These are phyloP conservation scores for Pterocles orientalis DNA, from an alignment of 2,113 vertebrate species.

Conservation along the genomic window DNA sequence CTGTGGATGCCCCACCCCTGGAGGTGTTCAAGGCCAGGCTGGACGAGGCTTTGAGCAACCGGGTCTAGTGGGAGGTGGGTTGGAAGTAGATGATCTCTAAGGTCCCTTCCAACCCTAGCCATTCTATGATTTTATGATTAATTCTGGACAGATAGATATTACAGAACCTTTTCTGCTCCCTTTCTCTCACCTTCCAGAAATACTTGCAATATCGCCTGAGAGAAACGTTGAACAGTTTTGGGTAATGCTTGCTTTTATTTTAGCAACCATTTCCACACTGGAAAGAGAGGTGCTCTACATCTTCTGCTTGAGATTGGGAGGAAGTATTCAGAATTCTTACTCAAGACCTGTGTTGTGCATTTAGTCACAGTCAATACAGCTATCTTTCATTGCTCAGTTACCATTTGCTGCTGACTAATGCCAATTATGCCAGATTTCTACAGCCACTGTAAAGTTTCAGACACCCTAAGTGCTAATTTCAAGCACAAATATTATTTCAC, in stretches of 20 bases:
- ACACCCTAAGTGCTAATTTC: background rate
- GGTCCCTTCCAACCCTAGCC: no score
- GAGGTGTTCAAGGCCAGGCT: no score
- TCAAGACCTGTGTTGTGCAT: background rate
- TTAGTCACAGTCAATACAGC: background rate
- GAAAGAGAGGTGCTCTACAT: background rate
- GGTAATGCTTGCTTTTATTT: background rate
- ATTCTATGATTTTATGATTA: background rate
- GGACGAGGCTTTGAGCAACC: no score
- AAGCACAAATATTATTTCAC: background rate
- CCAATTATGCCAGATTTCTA: background rate
- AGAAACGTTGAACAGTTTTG: background rate
- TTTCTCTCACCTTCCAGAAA: background rate
- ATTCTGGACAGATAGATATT: background rate
- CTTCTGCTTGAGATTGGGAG: background rate
- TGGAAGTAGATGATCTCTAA: no score
- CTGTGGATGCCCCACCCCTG: no score
- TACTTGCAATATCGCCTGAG: background rate
- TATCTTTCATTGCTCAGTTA: background rate
- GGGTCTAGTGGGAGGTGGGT: no score
- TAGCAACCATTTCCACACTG: background rate
- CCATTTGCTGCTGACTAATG: background rate
- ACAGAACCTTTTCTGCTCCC: background rate
- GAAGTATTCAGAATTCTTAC: background rate
- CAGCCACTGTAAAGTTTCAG: background rate